These are phyloP conservation scores for Automeris io DNA, from an alignment of 2,888 invertebrate genomes.

Conservation along the genomic window DNA sequence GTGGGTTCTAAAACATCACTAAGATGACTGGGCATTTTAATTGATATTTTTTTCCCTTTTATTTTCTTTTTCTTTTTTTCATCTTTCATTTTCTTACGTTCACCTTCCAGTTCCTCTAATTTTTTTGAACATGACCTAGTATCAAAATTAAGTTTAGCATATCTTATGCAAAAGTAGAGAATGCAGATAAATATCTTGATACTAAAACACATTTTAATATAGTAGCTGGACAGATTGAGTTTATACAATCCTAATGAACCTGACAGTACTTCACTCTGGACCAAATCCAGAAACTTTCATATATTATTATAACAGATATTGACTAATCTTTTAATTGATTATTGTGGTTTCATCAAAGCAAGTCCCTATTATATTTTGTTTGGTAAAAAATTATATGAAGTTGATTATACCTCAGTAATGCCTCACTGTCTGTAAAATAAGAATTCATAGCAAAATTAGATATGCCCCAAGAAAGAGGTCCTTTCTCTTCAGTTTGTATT, in stretches of 20 bases:
- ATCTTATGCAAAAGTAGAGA: no score
- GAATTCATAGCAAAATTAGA: constrained; percentile 75
- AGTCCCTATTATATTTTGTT: background rate
- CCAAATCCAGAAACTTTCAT: no score
- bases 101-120: constrained; percentile 68
- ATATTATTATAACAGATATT: no score
- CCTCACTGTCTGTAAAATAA: constrained; percentile 76
- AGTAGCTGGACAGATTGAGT: no score
- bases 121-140: constrained; percentile 81
- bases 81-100: constrained; percentile 52
- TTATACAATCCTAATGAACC: no score
- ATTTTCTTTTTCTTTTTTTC: constrained; percentile 69
- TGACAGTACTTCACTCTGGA: no score
- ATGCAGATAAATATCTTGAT: no score
- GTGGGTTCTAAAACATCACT: constrained; percentile 56
- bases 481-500: constrained; percentile 62
- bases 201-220: no score
- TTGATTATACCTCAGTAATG: constrained; percentile 75
- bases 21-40: constrained; percentile 59
- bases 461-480: constrained; percentile 82
- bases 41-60: constrained; percentile 57
- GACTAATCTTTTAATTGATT: no score
- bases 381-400: no score
- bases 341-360: no score
- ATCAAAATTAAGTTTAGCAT: no score